Percentiles rank a stretch among this genome's conserved stretches.
phyloP scores from a whole-genome alignment of 2,888 invertebrate genomes.

The Labia minor region DNA sequence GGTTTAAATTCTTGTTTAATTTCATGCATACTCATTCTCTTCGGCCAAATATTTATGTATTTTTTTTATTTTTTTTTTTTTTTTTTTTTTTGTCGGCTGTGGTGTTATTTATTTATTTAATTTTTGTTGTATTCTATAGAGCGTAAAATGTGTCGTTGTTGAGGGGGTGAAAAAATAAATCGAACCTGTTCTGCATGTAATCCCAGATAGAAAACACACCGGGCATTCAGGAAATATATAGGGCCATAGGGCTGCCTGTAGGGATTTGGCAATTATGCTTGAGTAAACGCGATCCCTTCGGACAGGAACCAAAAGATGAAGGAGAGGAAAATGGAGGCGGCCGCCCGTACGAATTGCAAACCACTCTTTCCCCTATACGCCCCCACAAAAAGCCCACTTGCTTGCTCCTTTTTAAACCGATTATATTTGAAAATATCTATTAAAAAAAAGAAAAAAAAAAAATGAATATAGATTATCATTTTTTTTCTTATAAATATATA shows the following conservation, averaged over 20 bases:
- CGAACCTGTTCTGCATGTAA: neutral
- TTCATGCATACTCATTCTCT: neutral
- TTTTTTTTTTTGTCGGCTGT: neutral
- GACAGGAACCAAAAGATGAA: neutral
- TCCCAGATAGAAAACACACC: neutral
- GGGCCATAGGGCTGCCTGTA: slow-evolving; percentile 8
- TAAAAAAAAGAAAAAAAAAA: no score
- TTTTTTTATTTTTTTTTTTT: neutral
- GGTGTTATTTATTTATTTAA: no score
- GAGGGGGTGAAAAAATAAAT: slow-evolving; percentile 1
- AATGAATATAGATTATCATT: no score
- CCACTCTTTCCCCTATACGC: no score
- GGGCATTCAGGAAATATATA: neutral
- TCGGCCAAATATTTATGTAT: neutral
- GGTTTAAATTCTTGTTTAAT: no score
- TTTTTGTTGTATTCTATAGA: no score
- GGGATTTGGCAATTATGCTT: slow-evolving; percentile 13
- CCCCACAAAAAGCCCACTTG: no score
- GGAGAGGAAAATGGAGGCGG: neutral
- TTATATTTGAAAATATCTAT: no score
- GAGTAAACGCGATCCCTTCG: slow-evolving; percentile 8
- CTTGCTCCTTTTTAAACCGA: no score
- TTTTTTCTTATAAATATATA: no score
- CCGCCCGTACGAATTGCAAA: no score
- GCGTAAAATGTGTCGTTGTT: neutral